These are phyloP conservation scores for Osmoderma eremita DNA, from an alignment of 2,888 invertebrate genomes.

Conservation along the genomic window DNA sequence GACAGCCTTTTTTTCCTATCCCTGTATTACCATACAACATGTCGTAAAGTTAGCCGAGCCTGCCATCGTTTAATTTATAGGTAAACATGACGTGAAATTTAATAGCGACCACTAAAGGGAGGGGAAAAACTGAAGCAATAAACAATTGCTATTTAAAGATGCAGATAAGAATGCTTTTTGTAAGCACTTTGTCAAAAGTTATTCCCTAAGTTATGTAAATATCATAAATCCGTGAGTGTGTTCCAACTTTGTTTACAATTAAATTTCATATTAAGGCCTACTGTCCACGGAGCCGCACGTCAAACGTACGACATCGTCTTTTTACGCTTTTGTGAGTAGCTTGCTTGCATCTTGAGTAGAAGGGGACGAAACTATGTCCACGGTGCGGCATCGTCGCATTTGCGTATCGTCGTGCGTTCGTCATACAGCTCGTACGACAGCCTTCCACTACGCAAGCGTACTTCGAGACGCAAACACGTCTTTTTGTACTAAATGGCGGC, in stretches of 20 bases:
- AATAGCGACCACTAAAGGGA: conserved; percentile 23
- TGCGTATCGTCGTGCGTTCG: neutral
- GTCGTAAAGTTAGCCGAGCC: conserved; percentile 38
- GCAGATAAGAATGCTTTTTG: neutral
- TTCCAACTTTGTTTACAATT: too few species aligned
- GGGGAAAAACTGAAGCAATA: conserved; percentile 28
- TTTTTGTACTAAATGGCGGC: too few species aligned
- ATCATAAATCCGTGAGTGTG: too few species aligned
- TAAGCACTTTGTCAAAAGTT: neutral
- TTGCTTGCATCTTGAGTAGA: too few species aligned
- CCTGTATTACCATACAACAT: conserved; percentile 40
- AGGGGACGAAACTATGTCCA: too few species aligned
- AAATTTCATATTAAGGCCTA: too few species aligned
- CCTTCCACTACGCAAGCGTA: conserved; percentile 2
- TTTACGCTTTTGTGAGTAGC: too few species aligned
- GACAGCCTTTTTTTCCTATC: conserved; percentile 28
- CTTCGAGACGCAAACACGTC: conserved; percentile 3
- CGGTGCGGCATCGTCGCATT: too few species aligned
- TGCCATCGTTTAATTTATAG: conserved; percentile 37
- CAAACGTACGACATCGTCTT: too few species aligned
- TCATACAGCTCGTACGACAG: conserved; percentile 1
- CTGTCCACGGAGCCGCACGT: too few species aligned
- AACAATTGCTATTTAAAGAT: conserved; percentile 4
- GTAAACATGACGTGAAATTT: conserved; percentile 39
- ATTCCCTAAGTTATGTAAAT: neutral